Conservation (phyloP, 2,113 vertebrate genomes). For the Chaetodon trifascialis region DNA sequence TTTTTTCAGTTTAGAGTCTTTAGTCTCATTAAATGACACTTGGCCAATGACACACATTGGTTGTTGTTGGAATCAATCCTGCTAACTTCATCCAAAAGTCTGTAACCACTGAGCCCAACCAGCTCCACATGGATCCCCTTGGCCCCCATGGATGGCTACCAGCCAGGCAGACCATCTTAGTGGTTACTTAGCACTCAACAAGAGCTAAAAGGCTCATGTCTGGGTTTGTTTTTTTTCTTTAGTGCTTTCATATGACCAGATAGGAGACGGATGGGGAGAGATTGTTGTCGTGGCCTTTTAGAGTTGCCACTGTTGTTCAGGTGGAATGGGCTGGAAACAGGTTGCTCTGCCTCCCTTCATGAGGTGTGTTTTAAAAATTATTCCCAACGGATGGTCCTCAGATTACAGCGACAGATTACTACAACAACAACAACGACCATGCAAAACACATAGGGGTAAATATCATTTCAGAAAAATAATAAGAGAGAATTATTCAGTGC, state of each 20-base stretch:
- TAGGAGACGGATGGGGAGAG: conserved; percentile 16
- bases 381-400: background rate
- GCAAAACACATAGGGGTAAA: too few relatives aligned
- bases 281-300: conserved; percentile 14
- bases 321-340: conserved; percentile 41
- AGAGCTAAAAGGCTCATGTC: background rate
- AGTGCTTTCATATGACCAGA: background rate
- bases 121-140: background rate
- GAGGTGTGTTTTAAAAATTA: conserved; percentile 11
- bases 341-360: background rate
- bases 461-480: background rate
- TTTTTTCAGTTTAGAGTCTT: background rate
- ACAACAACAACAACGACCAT: background rate
- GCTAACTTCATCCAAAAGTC: background rate
- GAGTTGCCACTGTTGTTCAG: conserved; percentile 24
- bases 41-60: background rate
- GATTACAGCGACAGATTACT: background rate
- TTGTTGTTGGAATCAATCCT: background rate
- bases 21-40: background rate
- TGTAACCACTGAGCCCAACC: conserved; percentile 1
- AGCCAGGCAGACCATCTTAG: conserved; percentile 3
- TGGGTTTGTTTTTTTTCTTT: background rate
- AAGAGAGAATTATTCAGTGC: background rate
- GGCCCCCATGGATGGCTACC: background rate
- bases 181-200: conserved; percentile 12